Evolutionary conservation across 2,113 vertebrate genomes (phyloP).

Genomic region (Sciurus niger): DNA sequence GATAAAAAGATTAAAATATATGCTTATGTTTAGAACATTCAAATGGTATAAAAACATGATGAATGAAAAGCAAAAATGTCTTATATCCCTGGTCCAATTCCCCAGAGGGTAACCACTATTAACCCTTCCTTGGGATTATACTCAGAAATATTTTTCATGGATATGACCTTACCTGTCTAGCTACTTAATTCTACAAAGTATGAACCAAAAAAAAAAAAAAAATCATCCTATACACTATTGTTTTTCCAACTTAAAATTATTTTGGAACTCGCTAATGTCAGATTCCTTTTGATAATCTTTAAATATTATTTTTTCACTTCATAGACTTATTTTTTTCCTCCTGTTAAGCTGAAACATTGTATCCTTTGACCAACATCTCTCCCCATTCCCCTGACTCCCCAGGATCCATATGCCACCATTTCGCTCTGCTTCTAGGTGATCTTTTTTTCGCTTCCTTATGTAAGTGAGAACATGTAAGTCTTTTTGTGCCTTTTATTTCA

Average conservation of each 20-base stretch:
- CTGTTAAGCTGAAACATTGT: background rate
- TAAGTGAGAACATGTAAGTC: background rate
- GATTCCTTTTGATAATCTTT: conserved; percentile 19
- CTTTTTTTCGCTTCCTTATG: background rate
- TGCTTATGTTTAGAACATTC: conserved; percentile 1
- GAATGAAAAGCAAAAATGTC: conserved; percentile 2
- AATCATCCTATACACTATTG: background rate
- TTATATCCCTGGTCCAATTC: background rate
- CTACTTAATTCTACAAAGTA: background rate
- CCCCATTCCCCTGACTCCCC: background rate
- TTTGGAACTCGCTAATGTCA: background rate
- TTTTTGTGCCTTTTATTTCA: background rate
- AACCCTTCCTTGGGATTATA: background rate
- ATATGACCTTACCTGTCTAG: background rate
- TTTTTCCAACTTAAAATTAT: background rate
- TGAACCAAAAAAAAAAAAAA: background rate
- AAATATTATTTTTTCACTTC: background rate
- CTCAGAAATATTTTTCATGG: background rate
- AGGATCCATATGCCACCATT: background rate
- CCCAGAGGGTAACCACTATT: background rate
- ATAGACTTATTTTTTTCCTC: background rate
- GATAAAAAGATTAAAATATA: conserved; percentile 15
- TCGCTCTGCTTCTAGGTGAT: background rate
- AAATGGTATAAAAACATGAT: background rate
- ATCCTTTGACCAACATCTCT: background rate